Evolutionary conservation across 2,797 vertebrate genomes (phyloP).

Genomic region (Diglossa cyanea): DNA sequence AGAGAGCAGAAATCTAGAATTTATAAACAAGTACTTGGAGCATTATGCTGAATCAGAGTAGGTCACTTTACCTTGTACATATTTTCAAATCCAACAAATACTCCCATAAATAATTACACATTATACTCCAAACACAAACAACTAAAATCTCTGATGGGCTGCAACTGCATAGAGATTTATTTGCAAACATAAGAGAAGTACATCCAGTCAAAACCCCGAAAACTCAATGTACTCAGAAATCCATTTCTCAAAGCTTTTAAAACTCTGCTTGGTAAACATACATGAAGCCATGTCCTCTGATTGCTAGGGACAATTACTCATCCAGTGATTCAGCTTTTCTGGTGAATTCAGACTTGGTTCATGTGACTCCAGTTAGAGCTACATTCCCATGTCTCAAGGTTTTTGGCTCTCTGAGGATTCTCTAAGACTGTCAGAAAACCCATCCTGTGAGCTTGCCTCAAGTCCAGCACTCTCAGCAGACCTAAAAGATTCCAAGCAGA

Average conservation of each 20-base stretch:
- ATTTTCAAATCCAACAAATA: neutral
- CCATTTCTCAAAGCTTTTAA: neutral
- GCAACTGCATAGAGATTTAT: neutral
- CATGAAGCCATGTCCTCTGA: neutral
- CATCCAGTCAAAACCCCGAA: neutral
- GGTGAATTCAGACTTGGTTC: neutral
- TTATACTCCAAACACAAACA: neutral
- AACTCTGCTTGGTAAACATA: neutral
- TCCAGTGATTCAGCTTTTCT: constrained; percentile 42
- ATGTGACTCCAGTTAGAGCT: neutral
- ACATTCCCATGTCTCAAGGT: neutral
- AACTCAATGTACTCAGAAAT: neutral
- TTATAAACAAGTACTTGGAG: neutral
- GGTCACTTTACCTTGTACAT: neutral
- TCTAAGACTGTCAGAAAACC: neutral
- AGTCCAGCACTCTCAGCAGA: neutral
- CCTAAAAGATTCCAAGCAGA: neutral
- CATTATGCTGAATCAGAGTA: neutral
- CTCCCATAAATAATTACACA: neutral
- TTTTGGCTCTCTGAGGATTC: neutral
- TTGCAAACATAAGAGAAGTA: neutral
- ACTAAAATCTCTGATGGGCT: neutral
- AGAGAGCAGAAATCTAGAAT: neutral
- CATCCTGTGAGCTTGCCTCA: neutral
- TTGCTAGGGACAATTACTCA: constrained; percentile 6